Base-by-base conservation (phyloP, 2,113 vertebrate genomes). In the Ceyx margarethae region DNA sequence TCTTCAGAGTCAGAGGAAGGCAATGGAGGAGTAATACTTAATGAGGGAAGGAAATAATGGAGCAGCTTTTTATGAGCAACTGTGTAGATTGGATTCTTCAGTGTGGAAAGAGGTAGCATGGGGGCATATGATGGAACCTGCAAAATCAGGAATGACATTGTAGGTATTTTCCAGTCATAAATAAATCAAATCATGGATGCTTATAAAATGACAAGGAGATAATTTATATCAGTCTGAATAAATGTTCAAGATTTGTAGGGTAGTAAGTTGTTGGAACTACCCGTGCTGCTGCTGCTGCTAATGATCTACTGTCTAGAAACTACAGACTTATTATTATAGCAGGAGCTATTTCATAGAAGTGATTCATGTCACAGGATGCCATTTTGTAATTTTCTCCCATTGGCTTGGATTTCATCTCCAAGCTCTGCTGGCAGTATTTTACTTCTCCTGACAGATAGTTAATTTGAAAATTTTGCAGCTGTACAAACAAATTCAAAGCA, bases 391-490 rank as follows among this genome's bases (percentile, higher is more conserved):
- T 95, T 94, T 96, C 91, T 93, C 69, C 65, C 58, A 83, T 45
- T 89, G 92, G 33, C 61, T 97, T 96, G 67, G 79, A 95, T 96
- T 91, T 95, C 73, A 86, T 81, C 60, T 96, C n/a, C 20, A n/a
- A 4, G 14, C 46, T 97, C 43, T 96, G 48, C 71, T 71, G 91
- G 79, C 85, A 87, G 40, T 90, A 93, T 93, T 97, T 97, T 87
- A 90, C 56, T 94, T 96, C 88, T 89, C 50, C 74, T 97, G 95
- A 93, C 93, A 96, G 87, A 96, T 86, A 94, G 69, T 95, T 96
- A 95, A 95, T 94, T 92, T 86, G 87, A 93, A 72, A 95, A 62
- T 95, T 96, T 94, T 71, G 64, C 81, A 97, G 91, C 92, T 97
- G 88, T 92, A 54, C 85, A 96, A 97, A 93, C 88, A 97, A 85